Conservation (phyloP, 2,888 invertebrate genomes). For the Diplolepis rosae region DNA sequence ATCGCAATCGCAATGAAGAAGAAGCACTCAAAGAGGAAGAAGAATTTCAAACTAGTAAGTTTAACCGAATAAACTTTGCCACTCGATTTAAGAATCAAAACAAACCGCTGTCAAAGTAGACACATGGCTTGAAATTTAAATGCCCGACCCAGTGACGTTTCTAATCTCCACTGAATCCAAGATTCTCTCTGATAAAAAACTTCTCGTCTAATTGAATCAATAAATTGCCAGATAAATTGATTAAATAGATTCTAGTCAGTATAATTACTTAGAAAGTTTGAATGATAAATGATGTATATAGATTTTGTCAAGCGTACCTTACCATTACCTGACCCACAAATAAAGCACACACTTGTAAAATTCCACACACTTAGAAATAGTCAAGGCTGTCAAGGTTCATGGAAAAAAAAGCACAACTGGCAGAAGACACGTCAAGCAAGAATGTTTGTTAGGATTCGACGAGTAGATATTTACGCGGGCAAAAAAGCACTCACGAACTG, state of each 20-base stretch:
- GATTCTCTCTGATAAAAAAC: not conserved
- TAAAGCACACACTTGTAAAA: slow-evolving; percentile 38
- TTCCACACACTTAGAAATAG: not conserved
- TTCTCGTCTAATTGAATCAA: no score
- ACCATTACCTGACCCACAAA: slow-evolving; percentile 67
- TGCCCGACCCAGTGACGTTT: not conserved
- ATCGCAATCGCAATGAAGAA: not conserved
- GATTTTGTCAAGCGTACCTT: slow-evolving; percentile 58
- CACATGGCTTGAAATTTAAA: slow-evolving; percentile 30
- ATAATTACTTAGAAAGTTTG: not conserved
- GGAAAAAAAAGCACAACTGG: slow-evolving; percentile 3
- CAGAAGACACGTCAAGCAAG: slow-evolving; percentile 11
- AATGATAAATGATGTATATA: not conserved
- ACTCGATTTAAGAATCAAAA: not conserved
- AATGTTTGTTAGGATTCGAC: not conserved
- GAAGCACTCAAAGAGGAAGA: not conserved
- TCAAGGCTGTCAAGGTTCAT: slow-evolving; percentile 1
- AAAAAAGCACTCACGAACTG: slow-evolving; percentile 24
- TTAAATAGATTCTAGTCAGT: not conserved
- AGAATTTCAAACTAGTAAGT: not conserved
- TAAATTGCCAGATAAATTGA: not conserved
- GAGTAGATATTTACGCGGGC: not conserved
- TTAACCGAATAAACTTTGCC: not conserved
- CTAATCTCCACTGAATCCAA: not conserved
- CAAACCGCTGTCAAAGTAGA: slow-evolving; percentile 22